These are phyloP conservation scores for Metellina segmentata DNA, from an alignment of 2,888 invertebrate genomes.

Conservation along the genomic window DNA sequence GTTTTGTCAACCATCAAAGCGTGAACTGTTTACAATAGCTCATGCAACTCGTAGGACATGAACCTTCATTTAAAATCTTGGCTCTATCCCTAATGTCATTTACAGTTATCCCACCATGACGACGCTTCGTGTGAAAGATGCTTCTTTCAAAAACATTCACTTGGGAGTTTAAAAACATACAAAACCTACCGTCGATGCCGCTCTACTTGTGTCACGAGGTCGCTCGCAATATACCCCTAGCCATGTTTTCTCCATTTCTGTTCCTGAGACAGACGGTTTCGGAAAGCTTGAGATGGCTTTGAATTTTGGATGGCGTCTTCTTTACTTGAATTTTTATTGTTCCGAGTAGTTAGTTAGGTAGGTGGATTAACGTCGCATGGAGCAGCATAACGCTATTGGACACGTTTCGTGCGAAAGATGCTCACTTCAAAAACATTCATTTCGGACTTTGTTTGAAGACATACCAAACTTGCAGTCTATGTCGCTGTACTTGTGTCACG, in stretches of 20 bases:
- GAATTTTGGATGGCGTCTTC: no score
- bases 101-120: conserved; percentile 7
- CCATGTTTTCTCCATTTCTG: no score
- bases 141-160: neutral
- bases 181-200: neutral
- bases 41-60: conserved; percentile 17
- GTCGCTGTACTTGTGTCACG: neutral
- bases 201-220: neutral
- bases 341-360: no score
- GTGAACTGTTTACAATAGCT: conserved; percentile 13
- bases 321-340: no score
- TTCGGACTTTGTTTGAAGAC: neutral
- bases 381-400: no score
- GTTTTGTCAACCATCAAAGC: conserved; percentile 34
- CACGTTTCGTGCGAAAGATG: neutral
- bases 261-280: no score
- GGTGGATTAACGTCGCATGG: no score
- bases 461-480: neutral
- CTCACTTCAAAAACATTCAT: neutral
- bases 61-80: conserved; percentile 21
- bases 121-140: neutral
- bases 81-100: conserved; percentile 3
- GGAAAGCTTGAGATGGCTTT: no score
- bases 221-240: neutral
- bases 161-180: neutral